A percentile compares a stretch with the other conserved stretches of the same genome.
Conservation (phyloP, 2,797 vertebrate species). For the Bufotes viridis region DNA sequence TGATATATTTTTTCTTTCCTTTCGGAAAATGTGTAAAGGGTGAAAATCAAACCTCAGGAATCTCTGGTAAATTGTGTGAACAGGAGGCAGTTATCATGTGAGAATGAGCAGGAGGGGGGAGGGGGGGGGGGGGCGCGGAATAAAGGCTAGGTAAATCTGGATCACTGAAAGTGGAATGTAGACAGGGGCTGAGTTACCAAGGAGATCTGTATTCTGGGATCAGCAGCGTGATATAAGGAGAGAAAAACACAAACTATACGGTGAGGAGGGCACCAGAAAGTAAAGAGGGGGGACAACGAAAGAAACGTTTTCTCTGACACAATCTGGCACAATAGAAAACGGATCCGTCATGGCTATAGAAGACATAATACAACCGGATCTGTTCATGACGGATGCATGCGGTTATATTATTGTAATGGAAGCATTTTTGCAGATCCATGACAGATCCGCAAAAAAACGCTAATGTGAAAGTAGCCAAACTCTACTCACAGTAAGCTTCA, state of each 20-base stretch:
- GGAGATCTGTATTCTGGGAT: conserved; percentile 35
- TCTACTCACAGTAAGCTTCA: too few relatives aligned
- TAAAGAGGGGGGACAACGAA: not conserved
- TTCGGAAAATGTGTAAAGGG: conserved; percentile 39
- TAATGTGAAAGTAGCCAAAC: too few relatives aligned
- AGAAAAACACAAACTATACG: not conserved
- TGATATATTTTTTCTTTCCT: not conserved
- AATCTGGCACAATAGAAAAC: too few relatives aligned
- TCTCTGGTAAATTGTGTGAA: conserved; percentile 44
- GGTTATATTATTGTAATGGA: too few relatives aligned
- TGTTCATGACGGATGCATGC: too few relatives aligned
- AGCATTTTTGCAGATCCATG: too few relatives aligned
- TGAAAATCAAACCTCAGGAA: conserved; percentile 24
- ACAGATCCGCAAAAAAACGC: too few relatives aligned
- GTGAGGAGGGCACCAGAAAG: not conserved
- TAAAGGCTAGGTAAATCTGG: conserved; percentile 44
- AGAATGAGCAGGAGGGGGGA: not conserved
- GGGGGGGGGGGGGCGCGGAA: not conserved
- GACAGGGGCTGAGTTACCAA: conserved; percentile 47
- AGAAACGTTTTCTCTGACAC: too few relatives aligned
- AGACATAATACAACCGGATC: too few relatives aligned
- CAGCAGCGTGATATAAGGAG: not conserved
- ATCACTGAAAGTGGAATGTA: conserved; percentile 48
- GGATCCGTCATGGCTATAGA: too few relatives aligned
- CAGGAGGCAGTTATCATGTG: conserved; percentile 3